Evolutionary conservation across 2,797 vertebrate genomes (phyloP).

Genomic region (Macropus fuliginosus): DNA sequence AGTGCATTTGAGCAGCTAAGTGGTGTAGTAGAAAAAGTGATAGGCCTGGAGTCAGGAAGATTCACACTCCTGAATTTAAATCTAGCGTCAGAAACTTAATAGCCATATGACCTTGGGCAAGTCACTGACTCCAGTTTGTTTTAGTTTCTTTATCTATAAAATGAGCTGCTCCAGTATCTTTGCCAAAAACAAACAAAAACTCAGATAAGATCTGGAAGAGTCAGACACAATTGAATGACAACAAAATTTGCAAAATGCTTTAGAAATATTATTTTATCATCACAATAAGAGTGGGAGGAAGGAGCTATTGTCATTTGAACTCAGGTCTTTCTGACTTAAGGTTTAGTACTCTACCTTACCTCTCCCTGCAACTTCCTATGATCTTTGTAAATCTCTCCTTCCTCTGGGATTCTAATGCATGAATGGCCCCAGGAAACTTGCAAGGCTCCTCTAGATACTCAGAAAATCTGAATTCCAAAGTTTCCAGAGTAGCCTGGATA

Average conservation of each 20-base stretch:
- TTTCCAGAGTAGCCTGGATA: conserved; percentile 36
- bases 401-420: conserved; percentile 25
- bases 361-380: not conserved
- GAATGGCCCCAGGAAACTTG: not conserved
- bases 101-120: not conserved
- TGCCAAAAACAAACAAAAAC: not conserved
- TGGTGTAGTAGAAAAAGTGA: not conserved
- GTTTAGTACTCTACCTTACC: not conserved
- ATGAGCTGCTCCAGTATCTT: not conserved
- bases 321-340: not conserved
- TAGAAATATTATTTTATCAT: not conserved
- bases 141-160: not conserved
- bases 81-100: not conserved
- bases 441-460: not conserved
- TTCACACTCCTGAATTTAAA: not conserved
- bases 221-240: not conserved
- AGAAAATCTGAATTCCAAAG: conserved; percentile 25
- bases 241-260: not conserved
- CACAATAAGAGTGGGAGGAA: not conserved
- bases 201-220: not conserved
- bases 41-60: not conserved
- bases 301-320: not conserved
- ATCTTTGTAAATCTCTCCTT: conserved; percentile 9
- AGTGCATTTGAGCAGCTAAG: not conserved
- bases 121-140: not conserved